Conservation (phyloP, 2,113 vertebrate species). For the Hymenochirus boettgeri region DNA sequence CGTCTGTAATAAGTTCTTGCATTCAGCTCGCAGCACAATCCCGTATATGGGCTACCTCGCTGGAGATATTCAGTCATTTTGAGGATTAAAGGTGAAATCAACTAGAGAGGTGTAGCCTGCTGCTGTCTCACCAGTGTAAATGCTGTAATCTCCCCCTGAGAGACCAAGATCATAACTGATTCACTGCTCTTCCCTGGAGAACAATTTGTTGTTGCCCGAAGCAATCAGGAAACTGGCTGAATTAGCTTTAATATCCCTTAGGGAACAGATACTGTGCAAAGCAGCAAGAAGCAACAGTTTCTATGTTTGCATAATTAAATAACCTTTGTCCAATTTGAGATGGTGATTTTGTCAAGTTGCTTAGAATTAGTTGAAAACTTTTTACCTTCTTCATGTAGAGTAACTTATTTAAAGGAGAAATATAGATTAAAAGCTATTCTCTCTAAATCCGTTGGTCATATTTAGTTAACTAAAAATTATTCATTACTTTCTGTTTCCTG, state of each 20-base stretch:
- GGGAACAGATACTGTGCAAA: conserved; percentile 54
- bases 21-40: conserved; percentile 24
- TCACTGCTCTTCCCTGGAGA: conserved; percentile 67
- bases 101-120: conserved; percentile 58
- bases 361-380: conserved; percentile 46
- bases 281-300: conserved; percentile 57
- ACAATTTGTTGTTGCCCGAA: conserved; percentile 65
- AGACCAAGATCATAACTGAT: conserved; percentile 74
- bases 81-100: conserved; percentile 68
- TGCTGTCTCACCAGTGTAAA: conserved; percentile 62
- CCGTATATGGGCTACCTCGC: conserved; percentile 53
- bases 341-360: conserved; percentile 51
- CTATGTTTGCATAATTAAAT: conserved; percentile 74
- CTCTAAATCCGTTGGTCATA: too few species aligned
- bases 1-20: conserved; percentile 20
- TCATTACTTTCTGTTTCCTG: too few species aligned
- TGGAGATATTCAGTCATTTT: conserved; percentile 64
- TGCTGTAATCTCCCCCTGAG: conserved; percentile 59
- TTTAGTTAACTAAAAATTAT: too few species aligned
- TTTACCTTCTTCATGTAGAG: conserved; percentile 28
- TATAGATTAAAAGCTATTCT: too few species aligned
- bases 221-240: conserved; percentile 70
- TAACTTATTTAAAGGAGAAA: too few species aligned
- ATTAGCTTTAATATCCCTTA: conserved; percentile 59
- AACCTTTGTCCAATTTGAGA: conserved; percentile 66